These are phyloP conservation scores for Geotrypetes seraphini DNA, from an alignment of 2,797 vertebrate species.

Conservation along the genomic window DNA sequence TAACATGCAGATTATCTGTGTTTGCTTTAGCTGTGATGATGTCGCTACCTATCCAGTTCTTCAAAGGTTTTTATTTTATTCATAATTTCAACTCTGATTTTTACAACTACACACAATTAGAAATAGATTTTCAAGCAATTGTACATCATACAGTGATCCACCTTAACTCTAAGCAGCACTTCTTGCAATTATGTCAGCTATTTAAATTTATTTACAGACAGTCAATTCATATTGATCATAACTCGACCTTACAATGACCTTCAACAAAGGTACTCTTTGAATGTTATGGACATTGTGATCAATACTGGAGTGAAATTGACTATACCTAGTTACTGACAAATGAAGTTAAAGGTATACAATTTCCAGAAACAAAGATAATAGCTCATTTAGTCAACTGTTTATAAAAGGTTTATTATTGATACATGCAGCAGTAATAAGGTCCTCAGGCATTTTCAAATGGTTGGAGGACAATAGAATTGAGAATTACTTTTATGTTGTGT, in stretches of 20 bases:
- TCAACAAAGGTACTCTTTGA: constrained; percentile 62
- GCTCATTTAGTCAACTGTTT: constrained; percentile 58
- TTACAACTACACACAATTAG: constrained; percentile 7
- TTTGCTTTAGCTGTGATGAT: constrained; percentile 27
- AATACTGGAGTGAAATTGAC: constrained; percentile 66
- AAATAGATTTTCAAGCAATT: constrained; percentile 16
- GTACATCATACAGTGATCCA: constrained; percentile 41
- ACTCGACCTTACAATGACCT: constrained; percentile 70
- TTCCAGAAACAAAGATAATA: constrained; percentile 63
- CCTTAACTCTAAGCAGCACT: constrained; percentile 64
- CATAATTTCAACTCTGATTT: background rate
- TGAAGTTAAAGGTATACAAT: constrained; percentile 50
- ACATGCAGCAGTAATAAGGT: constrained; percentile 59
- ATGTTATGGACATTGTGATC: constrained; percentile 76
- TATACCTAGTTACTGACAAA: constrained; percentile 72
- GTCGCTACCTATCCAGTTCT: constrained; percentile 4
- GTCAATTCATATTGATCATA: constrained; percentile 81
- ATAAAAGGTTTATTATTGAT: constrained; percentile 63
- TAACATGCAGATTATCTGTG: no score
- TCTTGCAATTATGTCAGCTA: constrained; percentile 64
- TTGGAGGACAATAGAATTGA: constrained; percentile 52
- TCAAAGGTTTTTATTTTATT: constrained; percentile 7
- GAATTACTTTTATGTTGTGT: constrained; percentile 43
- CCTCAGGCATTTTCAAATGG: constrained; percentile 50
- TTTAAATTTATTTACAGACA: constrained; percentile 74